phyloP scores from a whole-genome alignment of 2,113 vertebrate genomes.

The Erythrolamprus reginae region DNA sequence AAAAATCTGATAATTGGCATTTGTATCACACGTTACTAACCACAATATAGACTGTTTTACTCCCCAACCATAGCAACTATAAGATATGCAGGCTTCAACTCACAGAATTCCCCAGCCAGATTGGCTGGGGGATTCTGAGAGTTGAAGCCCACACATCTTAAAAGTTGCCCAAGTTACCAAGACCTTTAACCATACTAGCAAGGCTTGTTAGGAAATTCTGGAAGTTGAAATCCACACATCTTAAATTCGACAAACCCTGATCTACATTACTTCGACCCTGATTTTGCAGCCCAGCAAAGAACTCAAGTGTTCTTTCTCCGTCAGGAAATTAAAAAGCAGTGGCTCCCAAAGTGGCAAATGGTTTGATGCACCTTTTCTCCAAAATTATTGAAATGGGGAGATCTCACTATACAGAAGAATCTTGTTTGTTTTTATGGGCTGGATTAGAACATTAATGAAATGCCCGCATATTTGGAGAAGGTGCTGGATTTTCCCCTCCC shows the following conservation, averaged over 20 bases:
- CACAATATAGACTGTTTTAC: neutral
- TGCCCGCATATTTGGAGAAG: neutral
- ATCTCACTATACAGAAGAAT: neutral
- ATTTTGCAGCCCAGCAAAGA: neutral
- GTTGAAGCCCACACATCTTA: no score
- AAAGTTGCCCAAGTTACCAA: no score
- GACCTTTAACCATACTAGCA: no score
- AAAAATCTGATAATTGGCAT: no score
- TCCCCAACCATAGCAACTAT: no score
- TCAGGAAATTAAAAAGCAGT: neutral
- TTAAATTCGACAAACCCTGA: neutral
- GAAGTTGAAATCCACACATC: no score
- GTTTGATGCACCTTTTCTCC: neutral
- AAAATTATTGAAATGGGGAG: neutral
- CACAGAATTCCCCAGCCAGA: no score
- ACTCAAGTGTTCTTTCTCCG: neutral
- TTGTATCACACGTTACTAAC: neutral
- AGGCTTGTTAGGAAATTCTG: no score
- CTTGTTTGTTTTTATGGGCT: neutral
- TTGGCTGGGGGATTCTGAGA: no score
- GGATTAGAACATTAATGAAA: neutral
- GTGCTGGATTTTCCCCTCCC: neutral
- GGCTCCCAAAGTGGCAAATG: neutral
- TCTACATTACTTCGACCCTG: neutral
- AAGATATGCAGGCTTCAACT: no score